Evolutionary conservation across 2,113 vertebrate genomes (phyloP).

Genomic region (Murina feae): DNA sequence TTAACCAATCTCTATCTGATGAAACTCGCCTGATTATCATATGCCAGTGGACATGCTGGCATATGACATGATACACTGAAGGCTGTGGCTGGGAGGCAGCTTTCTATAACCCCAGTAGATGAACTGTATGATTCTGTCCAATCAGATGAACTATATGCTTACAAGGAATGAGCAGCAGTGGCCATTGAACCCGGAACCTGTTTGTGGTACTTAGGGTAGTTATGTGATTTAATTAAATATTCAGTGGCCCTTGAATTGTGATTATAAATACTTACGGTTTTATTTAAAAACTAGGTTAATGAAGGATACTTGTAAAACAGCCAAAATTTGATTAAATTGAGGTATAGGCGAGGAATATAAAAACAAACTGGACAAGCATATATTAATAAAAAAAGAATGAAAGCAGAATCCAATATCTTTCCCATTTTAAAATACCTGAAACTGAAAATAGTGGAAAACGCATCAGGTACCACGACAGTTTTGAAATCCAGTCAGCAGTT

Average conservation of each 20-base stretch:
- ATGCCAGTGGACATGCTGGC: not conserved
- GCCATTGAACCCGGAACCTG: not conserved
- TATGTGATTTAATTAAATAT: not conserved
- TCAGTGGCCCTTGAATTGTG: not conserved
- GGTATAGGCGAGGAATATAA: not conserved
- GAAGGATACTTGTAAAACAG: not conserved
- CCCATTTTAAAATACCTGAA: not conserved
- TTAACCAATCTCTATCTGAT: not conserved
- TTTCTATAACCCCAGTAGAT: not conserved
- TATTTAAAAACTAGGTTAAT: not conserved
- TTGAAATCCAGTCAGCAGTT: not conserved
- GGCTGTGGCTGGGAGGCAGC: not conserved
- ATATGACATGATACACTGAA: not conserved
- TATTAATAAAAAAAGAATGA: not conserved
- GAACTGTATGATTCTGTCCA: not conserved
- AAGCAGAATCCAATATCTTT: not conserved
- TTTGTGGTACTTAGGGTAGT: not conserved
- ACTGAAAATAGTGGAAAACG: not conserved
- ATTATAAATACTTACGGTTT: not conserved
- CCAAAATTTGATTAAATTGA: not conserved
- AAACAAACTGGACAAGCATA: not conserved
- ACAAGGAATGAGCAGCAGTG: not conserved
- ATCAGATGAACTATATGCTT: not conserved
- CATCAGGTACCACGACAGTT: not conserved
- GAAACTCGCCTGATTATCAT: too few relatives aligned